A percentile compares a stretch with the other conserved stretches of the same genome.
phyloP scores from a whole-genome alignment of 2,113 vertebrate genomes.

The Saccopteryx leptura region DNA sequence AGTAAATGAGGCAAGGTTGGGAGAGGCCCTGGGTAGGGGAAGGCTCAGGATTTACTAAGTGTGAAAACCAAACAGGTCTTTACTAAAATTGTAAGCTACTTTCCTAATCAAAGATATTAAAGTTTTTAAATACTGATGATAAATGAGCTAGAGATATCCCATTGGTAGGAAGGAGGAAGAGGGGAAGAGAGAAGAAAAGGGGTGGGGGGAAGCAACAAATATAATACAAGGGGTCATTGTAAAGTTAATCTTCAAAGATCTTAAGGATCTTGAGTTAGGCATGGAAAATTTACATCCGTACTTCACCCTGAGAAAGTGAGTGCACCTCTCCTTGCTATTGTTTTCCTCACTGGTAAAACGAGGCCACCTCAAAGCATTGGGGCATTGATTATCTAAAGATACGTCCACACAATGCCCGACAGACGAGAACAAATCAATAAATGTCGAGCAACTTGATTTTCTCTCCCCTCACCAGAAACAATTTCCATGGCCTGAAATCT shows the following conservation, averaged over 20 bases:
- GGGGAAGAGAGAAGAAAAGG: neutral
- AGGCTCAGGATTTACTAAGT: neutral
- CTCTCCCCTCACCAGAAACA: neutral
- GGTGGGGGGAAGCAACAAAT: too few relatives aligned
- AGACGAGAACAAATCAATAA: neutral
- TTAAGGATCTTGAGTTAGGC: neutral
- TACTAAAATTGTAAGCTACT: neutral
- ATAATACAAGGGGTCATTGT: neutral
- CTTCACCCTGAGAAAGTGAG: neutral
- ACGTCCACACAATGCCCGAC: neutral
- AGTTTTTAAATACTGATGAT: neutral
- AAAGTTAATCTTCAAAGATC: neutral
- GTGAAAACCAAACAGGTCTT: neutral
- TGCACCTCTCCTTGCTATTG: fast-evolving
- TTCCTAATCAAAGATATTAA: neutral
- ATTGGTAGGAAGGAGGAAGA: neutral
- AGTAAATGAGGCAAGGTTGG: slow-evolving; percentile 51
- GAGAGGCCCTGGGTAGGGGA: neutral
- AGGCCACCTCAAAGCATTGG: neutral
- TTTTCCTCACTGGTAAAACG: neutral
- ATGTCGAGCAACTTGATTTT: neutral
- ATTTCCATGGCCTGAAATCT: neutral
- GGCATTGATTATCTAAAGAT: neutral
- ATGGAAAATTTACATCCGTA: neutral
- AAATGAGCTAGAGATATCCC: neutral